Conservation (phyloP, 2,113 vertebrate genomes). For the Xerus inauris region DNA sequence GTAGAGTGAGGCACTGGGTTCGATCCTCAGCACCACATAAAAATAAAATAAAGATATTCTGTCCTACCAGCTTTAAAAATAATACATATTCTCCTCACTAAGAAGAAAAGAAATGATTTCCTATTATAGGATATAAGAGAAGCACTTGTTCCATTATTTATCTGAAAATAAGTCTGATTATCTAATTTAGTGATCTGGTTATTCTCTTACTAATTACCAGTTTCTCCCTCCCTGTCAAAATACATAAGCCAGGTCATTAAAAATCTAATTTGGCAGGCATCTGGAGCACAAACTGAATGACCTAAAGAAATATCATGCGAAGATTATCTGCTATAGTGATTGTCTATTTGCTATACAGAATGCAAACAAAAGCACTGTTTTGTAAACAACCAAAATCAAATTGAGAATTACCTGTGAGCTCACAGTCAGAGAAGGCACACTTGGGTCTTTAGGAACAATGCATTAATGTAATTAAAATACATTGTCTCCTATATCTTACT, state of each 20-base stretch:
- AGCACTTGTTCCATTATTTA: conserved; percentile 67
- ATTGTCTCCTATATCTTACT: not conserved
- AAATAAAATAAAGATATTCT: not conserved
- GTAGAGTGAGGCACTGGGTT: too few relatives aligned
- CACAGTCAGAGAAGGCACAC: not conserved
- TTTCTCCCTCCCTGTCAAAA: not conserved
- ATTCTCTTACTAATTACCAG: conserved; percentile 65
- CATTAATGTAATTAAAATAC: not conserved
- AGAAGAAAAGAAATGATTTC: conserved; percentile 48
- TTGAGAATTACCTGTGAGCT: conserved; percentile 5
- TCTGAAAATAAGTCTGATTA: conserved; percentile 57
- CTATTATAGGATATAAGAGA: conserved; percentile 24
- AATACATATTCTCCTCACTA: not conserved
- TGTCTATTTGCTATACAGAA: not conserved
- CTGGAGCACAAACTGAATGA: conserved; percentile 44
- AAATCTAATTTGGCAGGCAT: conserved; percentile 20
- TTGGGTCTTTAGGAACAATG: not conserved
- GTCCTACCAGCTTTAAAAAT: not conserved
- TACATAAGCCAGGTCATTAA: conserved; percentile 28
- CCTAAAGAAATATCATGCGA: conserved; percentile 13
- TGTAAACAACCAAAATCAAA: conserved; percentile 49
- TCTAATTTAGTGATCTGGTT: conserved; percentile 50
- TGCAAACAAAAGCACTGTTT: conserved; percentile 29
- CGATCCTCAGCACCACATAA: too few relatives aligned
- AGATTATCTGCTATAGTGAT: not conserved